Conservation (phyloP, 2,113 vertebrate genomes). For the Python bivittatus region DNA sequence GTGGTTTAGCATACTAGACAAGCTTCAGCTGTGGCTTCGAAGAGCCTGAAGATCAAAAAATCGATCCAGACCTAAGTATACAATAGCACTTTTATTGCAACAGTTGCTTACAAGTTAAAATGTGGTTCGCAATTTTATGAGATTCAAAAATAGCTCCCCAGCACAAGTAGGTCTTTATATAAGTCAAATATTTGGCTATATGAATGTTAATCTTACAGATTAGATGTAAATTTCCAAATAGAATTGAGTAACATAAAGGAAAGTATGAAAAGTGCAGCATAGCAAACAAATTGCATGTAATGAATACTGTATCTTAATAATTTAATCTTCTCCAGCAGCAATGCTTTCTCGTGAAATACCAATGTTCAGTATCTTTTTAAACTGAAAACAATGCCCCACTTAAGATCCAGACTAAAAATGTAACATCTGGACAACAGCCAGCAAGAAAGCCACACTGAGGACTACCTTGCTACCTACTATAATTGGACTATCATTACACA, state of each 20-base stretch:
- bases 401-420: background rate
- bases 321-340: background rate
- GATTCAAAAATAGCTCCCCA: background rate
- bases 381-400: background rate
- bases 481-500: slow-evolving; percentile 19
- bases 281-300: background rate
- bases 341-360: background rate
- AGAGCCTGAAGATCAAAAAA: background rate
- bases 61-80: background rate
- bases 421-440: background rate
- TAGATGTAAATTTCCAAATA: background rate
- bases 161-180: background rate
- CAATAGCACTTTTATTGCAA: background rate
- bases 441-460: background rate
- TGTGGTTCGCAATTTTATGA: background rate
- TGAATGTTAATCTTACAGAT: background rate
- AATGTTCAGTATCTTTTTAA: background rate
- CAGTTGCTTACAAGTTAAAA: background rate
- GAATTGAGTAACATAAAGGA: background rate
- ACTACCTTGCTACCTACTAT: background rate
- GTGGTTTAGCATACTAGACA: background rate
- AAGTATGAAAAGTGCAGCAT: background rate
- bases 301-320: background rate
- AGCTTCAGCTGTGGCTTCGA: background rate
- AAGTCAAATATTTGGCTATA: background rate